Evolutionary conservation across 2,113 vertebrate genomes (phyloP).

Genomic region (Ceratotherium simum): DNA sequence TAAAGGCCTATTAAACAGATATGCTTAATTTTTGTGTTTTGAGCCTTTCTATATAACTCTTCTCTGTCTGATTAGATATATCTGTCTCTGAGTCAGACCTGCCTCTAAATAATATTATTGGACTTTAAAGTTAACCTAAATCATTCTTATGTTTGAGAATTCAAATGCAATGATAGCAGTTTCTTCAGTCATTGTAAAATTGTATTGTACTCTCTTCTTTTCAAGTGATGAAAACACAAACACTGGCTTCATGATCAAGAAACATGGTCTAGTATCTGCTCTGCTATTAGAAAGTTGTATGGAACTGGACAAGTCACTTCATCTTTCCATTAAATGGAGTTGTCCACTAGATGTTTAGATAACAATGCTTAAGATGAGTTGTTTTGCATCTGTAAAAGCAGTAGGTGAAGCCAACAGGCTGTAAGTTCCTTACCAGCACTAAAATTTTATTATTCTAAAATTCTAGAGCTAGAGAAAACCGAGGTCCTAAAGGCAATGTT

Average conservation of each 20-base stretch:
- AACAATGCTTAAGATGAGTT: background rate
- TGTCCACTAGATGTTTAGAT: background rate
- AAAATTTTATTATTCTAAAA: background rate
- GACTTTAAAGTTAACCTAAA: conserved; percentile 81
- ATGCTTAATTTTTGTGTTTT: conserved; percentile 72
- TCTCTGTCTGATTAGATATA: conserved; percentile 78
- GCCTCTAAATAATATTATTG: conserved; percentile 73
- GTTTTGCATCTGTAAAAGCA: background rate
- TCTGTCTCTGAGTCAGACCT: conserved; percentile 45
- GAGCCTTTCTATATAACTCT: conserved; percentile 61
- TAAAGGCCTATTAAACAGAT: conserved; percentile 61
- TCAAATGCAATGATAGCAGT: conserved; percentile 71
- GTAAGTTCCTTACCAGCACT: background rate
- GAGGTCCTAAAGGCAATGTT: background rate
- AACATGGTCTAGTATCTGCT: background rate
- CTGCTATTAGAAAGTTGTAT: background rate
- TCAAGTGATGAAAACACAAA: background rate
- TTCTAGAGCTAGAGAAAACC: background rate
- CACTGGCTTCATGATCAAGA: background rate
- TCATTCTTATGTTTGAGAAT: conserved; percentile 70
- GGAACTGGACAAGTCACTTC: background rate
- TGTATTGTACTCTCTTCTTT: background rate
- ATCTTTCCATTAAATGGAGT: background rate
- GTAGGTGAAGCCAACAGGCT: background rate
- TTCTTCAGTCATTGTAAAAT: conserved; percentile 71